Evolutionary conservation across 2,888 invertebrate species (phyloP), one percentile per base, ranked within the genome.

Genomic region (Euzophera pinguis): DNA sequence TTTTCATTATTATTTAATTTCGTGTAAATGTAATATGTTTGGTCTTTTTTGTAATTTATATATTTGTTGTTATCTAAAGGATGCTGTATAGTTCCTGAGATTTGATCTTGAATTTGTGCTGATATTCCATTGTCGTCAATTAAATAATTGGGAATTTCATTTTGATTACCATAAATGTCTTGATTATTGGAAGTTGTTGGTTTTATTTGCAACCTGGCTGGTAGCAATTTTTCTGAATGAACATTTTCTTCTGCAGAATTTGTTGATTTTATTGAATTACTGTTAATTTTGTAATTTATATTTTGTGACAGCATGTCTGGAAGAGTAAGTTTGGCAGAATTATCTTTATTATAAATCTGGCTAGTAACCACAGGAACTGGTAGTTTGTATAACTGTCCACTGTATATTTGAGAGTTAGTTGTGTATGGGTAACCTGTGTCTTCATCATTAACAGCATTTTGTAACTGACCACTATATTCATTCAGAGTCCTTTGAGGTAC

Each of bases 361-460:
- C 65, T 76, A 12, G 84, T 84, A 22, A 89, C 88, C 57, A 86
- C 84, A 52, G 87, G 87, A 42, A 89, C 89, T 22, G 89, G 78
- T 45, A 78, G 71, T 63, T 88, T 78, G 59, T 90, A 90, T 50
- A 87, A 64, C 63, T 90, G 89, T 27, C 88, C 89, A 58, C 89
- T 89, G 63, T 87, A 88, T 62, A 87, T 76, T 60, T 71, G 66
- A 54, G 45, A n/a, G n/a, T 45, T 45, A 6, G 63, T 69, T 9
- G 68, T 64, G 34, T 69, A 67, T 29, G 60, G 56, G 52, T 42
- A 42, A 0, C 66, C 58, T 32, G 62, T 53, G 51, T 62, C 67
- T 32, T 54, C 53, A 53, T 56, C 59, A 32, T 57, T 50, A 50
- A 60, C 63, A 10, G 65, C 63, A 49, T 55, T 64, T 65, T 74